phyloP scores from a whole-genome alignment of 2,797 vertebrate species.

The Threskiornis aethiopicus region DNA sequence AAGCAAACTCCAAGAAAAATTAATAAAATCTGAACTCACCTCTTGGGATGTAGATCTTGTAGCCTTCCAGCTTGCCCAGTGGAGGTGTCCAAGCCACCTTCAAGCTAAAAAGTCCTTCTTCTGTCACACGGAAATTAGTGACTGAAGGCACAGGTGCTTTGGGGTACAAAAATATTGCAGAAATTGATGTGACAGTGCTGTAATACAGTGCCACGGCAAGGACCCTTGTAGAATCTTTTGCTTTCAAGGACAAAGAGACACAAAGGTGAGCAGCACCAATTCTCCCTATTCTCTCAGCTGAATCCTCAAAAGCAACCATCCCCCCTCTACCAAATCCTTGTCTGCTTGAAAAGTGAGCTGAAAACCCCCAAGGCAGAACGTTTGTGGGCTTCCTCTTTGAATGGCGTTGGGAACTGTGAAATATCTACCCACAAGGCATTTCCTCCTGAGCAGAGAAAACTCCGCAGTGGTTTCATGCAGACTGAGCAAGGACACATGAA shows the following conservation, averaged over 20 bases:
- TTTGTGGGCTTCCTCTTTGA: neutral
- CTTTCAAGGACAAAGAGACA: neutral
- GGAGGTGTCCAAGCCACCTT: conserved; percentile 85
- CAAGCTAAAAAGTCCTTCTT: conserved; percentile 85
- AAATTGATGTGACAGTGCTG: neutral
- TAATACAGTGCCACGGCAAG: neutral
- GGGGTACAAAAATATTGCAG: neutral
- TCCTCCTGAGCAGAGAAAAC: neutral
- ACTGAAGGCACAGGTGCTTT: conserved; percentile 82
- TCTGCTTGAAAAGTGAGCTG: neutral
- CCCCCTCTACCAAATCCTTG: neutral
- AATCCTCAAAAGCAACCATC: neutral
- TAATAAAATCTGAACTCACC: conserved; percentile 63
- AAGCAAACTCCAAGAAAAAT: neutral
- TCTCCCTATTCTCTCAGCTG: neutral
- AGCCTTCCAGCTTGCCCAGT: conserved; percentile 78
- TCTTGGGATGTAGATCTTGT: conserved; percentile 88
- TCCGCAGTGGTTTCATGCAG: neutral
- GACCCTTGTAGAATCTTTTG: neutral
- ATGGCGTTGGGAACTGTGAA: neutral
- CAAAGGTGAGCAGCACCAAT: neutral
- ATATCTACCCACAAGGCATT: neutral
- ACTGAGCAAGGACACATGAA: neutral
- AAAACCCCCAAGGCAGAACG: neutral
- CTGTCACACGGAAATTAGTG: conserved; percentile 86